Evolutionary conservation across 2,113 vertebrate genomes (phyloP), one percentile per base, ranked within the genome.

Genomic region (Felis catus): DNA sequence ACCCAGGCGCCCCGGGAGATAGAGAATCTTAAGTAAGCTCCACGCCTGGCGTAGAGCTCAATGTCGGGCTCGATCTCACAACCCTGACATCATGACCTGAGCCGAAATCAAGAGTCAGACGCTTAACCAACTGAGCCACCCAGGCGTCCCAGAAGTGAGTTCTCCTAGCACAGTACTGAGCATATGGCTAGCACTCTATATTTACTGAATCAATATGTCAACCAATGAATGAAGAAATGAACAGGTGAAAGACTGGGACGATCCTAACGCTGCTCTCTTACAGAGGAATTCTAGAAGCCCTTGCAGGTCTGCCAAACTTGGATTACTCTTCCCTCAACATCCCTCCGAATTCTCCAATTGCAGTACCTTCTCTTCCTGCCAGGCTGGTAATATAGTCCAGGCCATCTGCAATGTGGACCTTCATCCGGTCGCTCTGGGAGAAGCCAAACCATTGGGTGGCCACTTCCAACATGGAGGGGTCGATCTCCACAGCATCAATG

Each of bases 401-500:
- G 82, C 99, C 99, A 5, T 99, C 99, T 0, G 98, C 99, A 39
- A 99, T 0, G 12, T 99, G 99, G 74, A 99, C 99, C 23, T 94
- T 99, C 98, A 99, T 98, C 51, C 98, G 99, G n/a, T 99, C 98
- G 0, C 99, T 99, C 27, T 99, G 98, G 41, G 97, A 98, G 97
- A 99, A 99, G 73, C 99, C 99, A 0, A 99, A 99, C 99, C 99
- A 99, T 48, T 58, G 95, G 0, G 98, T 99, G 33, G 99, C 99
- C 95, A 99, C 99, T 23, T 99, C 99, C 96, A 99, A 94, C 97
- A 99, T 99, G 31, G 97, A 99, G 0, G 99, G 99, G 95, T 99
- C 99, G 0, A 99, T 99, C 97, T 99, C 99, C 91, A 99, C 99
- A 45, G 99, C 99, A 0, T 99, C 99, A 0, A 99, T 94, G 0